Conservation (phyloP, 35 echinoderm and acorn worm species). For the Anneissia japonica region DNA sequence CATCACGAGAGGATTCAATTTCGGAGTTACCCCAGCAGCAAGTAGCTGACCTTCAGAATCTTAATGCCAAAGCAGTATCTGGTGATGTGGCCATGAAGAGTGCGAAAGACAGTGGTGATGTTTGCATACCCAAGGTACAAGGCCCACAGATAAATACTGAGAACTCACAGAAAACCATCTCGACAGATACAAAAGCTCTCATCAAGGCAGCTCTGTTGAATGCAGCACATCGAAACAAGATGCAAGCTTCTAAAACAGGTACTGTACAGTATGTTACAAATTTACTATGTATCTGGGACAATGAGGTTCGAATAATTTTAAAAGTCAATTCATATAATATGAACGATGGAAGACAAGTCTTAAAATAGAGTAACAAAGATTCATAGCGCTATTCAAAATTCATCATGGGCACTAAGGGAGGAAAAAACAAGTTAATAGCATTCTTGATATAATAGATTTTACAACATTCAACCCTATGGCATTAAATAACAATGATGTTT, state of each 20-base stretch:
- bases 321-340: no score
- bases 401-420: no score
- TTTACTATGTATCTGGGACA: no score
- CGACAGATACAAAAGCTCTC: conserved; percentile 75
- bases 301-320: no score
- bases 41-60: conserved; percentile 21
- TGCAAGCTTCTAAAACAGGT: conserved; percentile 56
- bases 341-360: no score
- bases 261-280: no score
- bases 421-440: no score
- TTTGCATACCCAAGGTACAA: not conserved
- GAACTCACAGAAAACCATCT: conserved; percentile 39
- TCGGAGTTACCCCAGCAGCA: not conserved
- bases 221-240: conserved; percentile 75
- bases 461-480: no score
- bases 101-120: conserved; percentile 21
- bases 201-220: conserved; percentile 88
- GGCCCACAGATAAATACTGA: not conserved
- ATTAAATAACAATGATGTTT: no score
- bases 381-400: no score
- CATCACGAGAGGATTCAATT: not conserved
- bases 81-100: conserved; percentile 49
- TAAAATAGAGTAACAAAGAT: no score
- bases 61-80: conserved; percentile 44
- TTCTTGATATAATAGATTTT: no score